A percentile compares a stretch with the other conserved stretches of the same genome.
Evolutionary conservation across 2,113 vertebrate genomes (phyloP).

Genomic region (Smithornis capensis): DNA sequence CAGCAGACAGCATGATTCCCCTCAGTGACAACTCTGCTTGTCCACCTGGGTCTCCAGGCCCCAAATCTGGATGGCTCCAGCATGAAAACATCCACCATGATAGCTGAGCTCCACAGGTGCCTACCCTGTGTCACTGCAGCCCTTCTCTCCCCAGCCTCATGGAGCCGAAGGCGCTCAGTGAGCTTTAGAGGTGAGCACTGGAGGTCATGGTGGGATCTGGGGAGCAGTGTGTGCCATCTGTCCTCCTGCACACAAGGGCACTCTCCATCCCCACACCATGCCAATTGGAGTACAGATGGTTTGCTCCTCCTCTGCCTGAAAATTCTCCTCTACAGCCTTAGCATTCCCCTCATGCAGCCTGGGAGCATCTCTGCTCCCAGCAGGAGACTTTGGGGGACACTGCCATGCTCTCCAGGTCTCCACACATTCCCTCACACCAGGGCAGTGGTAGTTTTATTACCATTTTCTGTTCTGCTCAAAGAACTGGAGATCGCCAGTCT

Average conservation of each 20-base stretch:
- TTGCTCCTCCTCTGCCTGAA: neutral
- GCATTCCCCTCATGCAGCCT: neutral
- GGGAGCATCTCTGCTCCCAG: neutral
- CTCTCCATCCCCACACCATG: neutral
- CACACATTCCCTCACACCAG: rapidly evolving
- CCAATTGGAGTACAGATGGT: neutral
- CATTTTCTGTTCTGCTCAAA: rapidly evolving
- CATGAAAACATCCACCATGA: rapidly evolving
- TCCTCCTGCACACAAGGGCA: neutral
- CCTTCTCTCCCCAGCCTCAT: rapidly evolving
- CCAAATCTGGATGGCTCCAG: neutral
- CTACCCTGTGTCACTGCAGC: neutral
- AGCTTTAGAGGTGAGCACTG: neutral
- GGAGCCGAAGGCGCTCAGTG: neutral
- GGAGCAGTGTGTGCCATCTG: neutral
- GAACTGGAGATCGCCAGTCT: neutral
- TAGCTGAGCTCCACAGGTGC: rapidly evolving
- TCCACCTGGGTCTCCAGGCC: neutral
- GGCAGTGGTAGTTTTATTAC: neutral
- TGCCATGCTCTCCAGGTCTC: neutral
- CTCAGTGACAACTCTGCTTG: neutral
- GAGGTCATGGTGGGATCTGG: neutral
- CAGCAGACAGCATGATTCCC: neutral
- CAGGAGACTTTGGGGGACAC: neutral
- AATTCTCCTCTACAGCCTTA: neutral